Evolutionary conservation across 2,888 invertebrate genomes (phyloP).

Genomic region (Acanthoscelides obtectus): DNA sequence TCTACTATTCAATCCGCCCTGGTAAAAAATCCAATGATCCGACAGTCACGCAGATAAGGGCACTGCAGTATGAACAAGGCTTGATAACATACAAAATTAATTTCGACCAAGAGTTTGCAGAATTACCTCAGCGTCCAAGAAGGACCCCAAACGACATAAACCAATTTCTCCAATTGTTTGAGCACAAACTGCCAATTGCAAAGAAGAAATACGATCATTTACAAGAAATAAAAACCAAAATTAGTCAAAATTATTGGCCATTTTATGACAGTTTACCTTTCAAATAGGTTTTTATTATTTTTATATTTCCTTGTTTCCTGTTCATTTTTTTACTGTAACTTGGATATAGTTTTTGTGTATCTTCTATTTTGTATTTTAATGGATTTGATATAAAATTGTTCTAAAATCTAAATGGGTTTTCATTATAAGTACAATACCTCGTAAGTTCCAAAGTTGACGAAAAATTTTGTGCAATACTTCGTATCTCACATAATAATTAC

Average conservation of each 20-base stretch:
- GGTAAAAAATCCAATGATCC: slow-evolving; percentile 16
- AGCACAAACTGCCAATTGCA: slow-evolving; percentile 3
- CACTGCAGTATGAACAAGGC: slow-evolving; percentile 12
- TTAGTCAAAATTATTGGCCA: slow-evolving; percentile 8
- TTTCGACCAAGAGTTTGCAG: slow-evolving; percentile 8
- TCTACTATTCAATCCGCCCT: slow-evolving; percentile 15
- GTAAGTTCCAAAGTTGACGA: too few relatives aligned
- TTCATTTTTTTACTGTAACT: too few relatives aligned
- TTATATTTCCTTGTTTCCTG: too few relatives aligned
- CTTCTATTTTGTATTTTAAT: too few relatives aligned
- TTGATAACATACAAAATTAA: slow-evolving; percentile 8
- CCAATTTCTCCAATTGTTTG: neutral
- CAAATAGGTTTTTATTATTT: too few relatives aligned
- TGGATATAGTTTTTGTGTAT: too few relatives aligned
- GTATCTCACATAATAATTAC: too few relatives aligned
- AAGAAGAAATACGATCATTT: slow-evolving; percentile 10
- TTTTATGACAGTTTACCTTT: slow-evolving; percentile 10
- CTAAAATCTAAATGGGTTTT: too few relatives aligned
- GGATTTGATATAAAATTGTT: too few relatives aligned
- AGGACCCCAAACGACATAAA: neutral
- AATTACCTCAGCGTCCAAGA: slow-evolving; percentile 4
- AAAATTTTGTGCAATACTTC: too few relatives aligned
- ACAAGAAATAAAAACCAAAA: slow-evolving; percentile 9
- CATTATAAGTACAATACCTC: too few relatives aligned
- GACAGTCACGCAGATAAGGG: slow-evolving; percentile 14